Conservation (phyloP, 2,113 vertebrate genomes). For the Asarcornis scutulata region DNA sequence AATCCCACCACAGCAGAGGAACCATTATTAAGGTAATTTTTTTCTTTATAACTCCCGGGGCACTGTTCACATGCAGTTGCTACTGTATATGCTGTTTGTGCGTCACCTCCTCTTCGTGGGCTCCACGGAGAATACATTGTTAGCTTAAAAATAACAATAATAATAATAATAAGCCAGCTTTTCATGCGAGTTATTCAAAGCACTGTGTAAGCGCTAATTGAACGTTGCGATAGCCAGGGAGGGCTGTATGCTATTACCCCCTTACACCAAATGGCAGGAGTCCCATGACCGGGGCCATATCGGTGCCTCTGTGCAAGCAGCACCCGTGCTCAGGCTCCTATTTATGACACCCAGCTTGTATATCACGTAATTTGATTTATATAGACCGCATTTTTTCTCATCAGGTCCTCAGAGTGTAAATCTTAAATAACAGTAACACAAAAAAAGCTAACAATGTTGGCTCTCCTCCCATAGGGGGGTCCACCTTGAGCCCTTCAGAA, state of each 20-base stretch:
- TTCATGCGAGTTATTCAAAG: constrained; percentile 44
- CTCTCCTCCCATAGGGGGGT: rapidly evolving
- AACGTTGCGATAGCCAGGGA: not conserved
- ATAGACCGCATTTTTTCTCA: not conserved
- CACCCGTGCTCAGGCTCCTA: not conserved
- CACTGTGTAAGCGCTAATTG: constrained; percentile 41
- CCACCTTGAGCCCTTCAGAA: not conserved
- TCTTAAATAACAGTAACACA: not conserved
- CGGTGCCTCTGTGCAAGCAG: not conserved
- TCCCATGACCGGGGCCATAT: not conserved
- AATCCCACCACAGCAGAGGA: constrained; percentile 57
- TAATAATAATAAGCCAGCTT: constrained; percentile 49
- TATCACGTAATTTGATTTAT: not conserved
- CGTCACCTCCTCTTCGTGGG: constrained; percentile 42
- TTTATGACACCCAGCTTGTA: not conserved
- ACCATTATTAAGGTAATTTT: constrained; percentile 60
- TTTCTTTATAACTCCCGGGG: constrained; percentile 55
- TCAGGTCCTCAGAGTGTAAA: not conserved
- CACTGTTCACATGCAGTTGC: constrained; percentile 52
- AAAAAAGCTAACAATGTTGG: not conserved
- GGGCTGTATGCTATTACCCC: not conserved
- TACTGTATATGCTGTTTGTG: constrained; percentile 50
- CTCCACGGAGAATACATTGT: constrained; percentile 58
- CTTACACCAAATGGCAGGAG: not conserved
- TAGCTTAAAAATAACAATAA: constrained; percentile 64